Evolutionary conservation across 2,888 invertebrate genomes (phyloP), one percentile per base, ranked within the genome.

Genomic region (Galerucella nymphaeae): DNA sequence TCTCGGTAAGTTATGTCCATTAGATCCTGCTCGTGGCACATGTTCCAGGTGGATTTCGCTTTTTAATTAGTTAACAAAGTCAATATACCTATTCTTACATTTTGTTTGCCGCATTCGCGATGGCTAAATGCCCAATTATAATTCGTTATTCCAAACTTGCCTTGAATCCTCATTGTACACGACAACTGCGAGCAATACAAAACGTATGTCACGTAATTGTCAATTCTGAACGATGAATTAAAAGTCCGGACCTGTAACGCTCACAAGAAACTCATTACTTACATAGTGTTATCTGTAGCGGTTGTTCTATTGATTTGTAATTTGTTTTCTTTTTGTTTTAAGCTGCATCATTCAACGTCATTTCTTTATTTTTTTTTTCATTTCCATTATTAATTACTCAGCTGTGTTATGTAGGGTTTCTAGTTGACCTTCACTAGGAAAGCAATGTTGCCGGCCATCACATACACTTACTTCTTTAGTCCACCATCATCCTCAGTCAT

Each of bases 401-500:
- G 38, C 42, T 66, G 66, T 58, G 58, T 66, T 66, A 57, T 66
- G 66, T 66, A 58, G 66, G 66, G 66, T 66, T 66, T 66, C 66
- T 58, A 66, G 66, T 66, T 66, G 58, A 66, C 66, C 66, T 66
- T 66, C 66, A 66, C 58, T 58, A 66, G 38, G 57, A 57, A 38
- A 57, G 48, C 53, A 53, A 16, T 53, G 53, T 53, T 53, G 53
- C 53, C 53, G 16, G n/a, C 11, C 18, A 18, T 18, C 10, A 8
- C 14, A 14, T 8, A n/a, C 14, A 50, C 8, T 13, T 50, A 50
- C 50, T 50, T 48, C n/a, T 53, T 2, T 16, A 14, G 11, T n/a
- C 48, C 48, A 48, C 48, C 5, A 48, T 48, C n/a, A n/a, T n/a
- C 48, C 8, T 38, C 9, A 38, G 30, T 38, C 8, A 8, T 38